Evolutionary conservation across 2,888 invertebrate species (phyloP), one percentile per base, ranked within the genome.

Genomic region (Operophtera brumata): DNA sequence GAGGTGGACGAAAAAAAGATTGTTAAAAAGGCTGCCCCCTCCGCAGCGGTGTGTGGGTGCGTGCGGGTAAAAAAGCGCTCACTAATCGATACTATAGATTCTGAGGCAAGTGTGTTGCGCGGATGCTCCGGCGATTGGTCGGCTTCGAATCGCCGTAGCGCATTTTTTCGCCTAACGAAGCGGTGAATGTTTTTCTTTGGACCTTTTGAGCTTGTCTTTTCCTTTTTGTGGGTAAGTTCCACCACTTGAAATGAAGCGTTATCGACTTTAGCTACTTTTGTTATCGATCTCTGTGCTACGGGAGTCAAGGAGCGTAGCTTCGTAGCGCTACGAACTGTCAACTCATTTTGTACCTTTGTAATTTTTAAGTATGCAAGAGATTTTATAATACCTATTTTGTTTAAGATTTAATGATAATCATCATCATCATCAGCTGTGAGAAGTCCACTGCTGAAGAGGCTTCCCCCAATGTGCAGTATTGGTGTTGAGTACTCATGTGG

Each of bases 41-140:
- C 77, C 70, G 73, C 77, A 81, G 76, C 84, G 68, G 80, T 86
- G 88, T 89, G 89, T 88, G 89, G 80, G 88, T 87, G 87, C 85
- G 87, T 86, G 80, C 69, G 86, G 85, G 82, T 82, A 89, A 89
- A 90, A 89, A 88, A 86, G 78, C 80, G 73, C 84, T 83, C 81
- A 80, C 88, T 88, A 89, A 90, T 89, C 90, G 88, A 90, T 90
- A 90, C 90, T 87, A 90, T 90, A 88, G 88, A 86, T 89, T 89
- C 83, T 82, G 84, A 86, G 77, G 86, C 87, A 89, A 88, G 88
- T 86, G 85, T 85, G 86, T 82, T 86, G 86, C 80, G 82, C 81
- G 78, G 71, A 75, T 80, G 69, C 71, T 71, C 68, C 77, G 74
- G 73, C 82, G 84, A 85, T 85, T 82, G 83, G 82, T 69, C 75